Base-by-base conservation (phyloP, 2,888 invertebrate genomes). In the Spatulosminthurus flaviceps region DNA sequence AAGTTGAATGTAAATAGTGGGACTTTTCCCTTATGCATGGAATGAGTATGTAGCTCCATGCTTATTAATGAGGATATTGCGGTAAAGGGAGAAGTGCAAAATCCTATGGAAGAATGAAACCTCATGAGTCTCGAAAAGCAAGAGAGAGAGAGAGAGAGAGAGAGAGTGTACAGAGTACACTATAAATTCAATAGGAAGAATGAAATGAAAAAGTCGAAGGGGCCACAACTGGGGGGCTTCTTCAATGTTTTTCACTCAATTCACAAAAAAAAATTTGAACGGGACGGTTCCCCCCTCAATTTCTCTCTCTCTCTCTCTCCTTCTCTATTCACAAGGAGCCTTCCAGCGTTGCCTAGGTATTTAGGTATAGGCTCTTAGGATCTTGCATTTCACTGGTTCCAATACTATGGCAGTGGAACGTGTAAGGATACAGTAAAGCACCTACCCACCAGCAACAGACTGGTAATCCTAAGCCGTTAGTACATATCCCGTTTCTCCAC, bases 171-270 rank as follows among this genome's bases (percentile, higher is more conserved):
- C n/a, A 66, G 64, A 21, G 64, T 1, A 74, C 34, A 34, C 29
- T 26, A 42, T 75, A 41, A 28, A 66, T 26, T 75, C 61, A 75
- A 75, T 75, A 42, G 75, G 61, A 75, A 34, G 75, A 75, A 66
- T 64, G 64, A 29, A 75, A 75, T 75, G 75, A 75, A 75, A 75
- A 75, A 75, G 75, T 75, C 75, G 64, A 75, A 75, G 75, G 75
- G 66, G 64, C 64, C 43, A 41, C 64, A 22, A 73, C 26, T 64
- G 60, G 75, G 60, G 75, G 64, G 41, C 29, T 74, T 26, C 61
- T 74, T 60, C 61, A 73, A 75, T 75, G 64, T 64, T 75, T 64
- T 64, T 74, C 75, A 34, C 34, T 75, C 21, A 64, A 75, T 75
- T 60, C 64, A 66, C 64, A 75, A 64, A 75, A 74, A 73, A 75